Conservation (phyloP, 2,797 vertebrate genomes). For the Bradypus variegatus region DNA sequence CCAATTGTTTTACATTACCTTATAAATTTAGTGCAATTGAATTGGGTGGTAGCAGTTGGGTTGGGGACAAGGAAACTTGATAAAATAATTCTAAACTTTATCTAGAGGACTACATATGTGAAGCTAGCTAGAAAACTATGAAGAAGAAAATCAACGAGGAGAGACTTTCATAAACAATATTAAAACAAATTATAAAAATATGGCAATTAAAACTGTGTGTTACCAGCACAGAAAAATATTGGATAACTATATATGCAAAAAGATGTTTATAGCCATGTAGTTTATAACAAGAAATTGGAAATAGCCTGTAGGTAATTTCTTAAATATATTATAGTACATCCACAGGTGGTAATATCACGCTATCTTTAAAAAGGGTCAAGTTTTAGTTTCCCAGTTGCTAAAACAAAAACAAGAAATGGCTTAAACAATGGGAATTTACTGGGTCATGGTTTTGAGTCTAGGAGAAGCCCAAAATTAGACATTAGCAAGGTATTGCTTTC, state of each 20-base stretch:
- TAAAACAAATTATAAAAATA: neutral
- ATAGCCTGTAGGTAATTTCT: neutral
- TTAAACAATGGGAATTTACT: too few relatives aligned
- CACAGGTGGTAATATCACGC: neutral
- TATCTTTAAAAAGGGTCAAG: neutral
- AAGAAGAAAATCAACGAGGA: neutral
- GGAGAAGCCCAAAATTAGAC: too few relatives aligned
- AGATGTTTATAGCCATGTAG: neutral
- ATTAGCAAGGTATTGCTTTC: too few relatives aligned
- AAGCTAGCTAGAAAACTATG: neutral
- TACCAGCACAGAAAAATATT: neutral
- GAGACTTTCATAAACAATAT: neutral
- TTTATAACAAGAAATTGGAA: slow-evolving; percentile 19
- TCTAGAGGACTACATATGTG: neutral
- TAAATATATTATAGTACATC: neutral
- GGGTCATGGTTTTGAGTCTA: too few relatives aligned
- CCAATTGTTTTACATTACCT: neutral
- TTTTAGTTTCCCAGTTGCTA: neutral
- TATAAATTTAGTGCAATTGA: neutral
- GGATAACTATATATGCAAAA: neutral
- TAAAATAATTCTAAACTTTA: neutral
- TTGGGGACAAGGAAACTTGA: neutral
- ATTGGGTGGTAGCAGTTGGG: neutral
- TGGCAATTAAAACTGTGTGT: neutral
- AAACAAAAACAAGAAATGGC: too few relatives aligned